These are phyloP conservation scores for Thripadectes ignobilis DNA, from an alignment of 2,797 vertebrate species.

Conservation along the genomic window DNA sequence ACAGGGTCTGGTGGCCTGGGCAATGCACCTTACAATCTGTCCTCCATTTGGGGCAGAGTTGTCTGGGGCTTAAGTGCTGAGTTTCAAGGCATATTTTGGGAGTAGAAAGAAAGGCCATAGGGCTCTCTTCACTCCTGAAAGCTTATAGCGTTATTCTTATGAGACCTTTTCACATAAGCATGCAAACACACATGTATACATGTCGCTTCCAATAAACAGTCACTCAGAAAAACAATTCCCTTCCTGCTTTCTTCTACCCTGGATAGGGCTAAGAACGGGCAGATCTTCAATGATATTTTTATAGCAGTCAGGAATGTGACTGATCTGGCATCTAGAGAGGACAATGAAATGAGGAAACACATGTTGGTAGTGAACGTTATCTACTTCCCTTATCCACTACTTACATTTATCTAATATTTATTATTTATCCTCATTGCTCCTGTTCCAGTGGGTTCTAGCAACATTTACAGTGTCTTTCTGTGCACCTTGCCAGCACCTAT, in stretches of 20 bases:
- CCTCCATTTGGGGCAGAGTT: accelerated
- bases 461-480: accelerated
- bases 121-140: neutral
- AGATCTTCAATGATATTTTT: neutral
- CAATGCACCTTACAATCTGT: neutral
- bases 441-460: neutral
- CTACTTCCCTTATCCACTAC: neutral
- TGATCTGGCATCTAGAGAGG: neutral
- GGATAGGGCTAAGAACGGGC: neutral
- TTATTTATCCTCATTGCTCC: neutral
- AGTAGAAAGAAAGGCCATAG: neutral
- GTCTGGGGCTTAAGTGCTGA: neutral
- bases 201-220: accelerated
- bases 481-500: neutral
- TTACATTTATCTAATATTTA: neutral
- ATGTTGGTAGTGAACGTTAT: neutral
- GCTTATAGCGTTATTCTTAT: neutral
- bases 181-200: neutral
- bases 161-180: neutral
- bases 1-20: neutral
- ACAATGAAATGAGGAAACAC: neutral
- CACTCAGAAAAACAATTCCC: neutral
- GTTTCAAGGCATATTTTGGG: neutral
- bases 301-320: accelerated
- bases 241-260: neutral